Percentiles rank a stretch among this genome's conserved stretches.
These are phyloP conservation scores for Heliocidaris erythrogramma DNA, from an alignment of 35 echinoderm and acorn worm genomes.

Conservation along the genomic window DNA sequence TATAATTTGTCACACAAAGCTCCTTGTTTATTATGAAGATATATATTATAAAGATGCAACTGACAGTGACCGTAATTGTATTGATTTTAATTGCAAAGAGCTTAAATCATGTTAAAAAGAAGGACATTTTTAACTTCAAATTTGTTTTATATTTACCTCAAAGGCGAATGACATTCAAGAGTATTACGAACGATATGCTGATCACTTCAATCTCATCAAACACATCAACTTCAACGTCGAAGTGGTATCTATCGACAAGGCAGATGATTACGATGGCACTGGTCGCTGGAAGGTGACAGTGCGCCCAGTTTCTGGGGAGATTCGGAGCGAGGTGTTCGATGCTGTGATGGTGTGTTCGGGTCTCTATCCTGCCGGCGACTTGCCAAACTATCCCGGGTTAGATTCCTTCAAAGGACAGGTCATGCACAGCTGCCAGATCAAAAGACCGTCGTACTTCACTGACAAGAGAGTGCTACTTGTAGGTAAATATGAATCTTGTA, in stretches of 20 bases:
- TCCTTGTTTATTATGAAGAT: too few species aligned
- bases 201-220: conserved; percentile 48
- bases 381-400: conserved; percentile 46
- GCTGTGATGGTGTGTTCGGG: conserved; percentile 61
- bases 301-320: background rate
- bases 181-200: conserved; percentile 38
- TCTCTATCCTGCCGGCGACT: background rate
- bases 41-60: too few species aligned
- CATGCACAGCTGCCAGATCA: conserved; percentile 49
- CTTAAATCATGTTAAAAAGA: too few species aligned
- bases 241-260: conserved; percentile 45
- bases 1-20: too few species aligned
- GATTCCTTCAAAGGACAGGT: conserved; percentile 55
- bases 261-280: conserved; percentile 44
- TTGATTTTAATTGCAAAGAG: too few species aligned
- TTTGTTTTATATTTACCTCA: background rate
- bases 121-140: too few species aligned
- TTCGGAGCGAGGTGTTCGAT: conserved; percentile 31
- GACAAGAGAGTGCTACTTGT: conserved; percentile 62
- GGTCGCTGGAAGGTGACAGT: conserved; percentile 52
- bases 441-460: conserved; percentile 21
- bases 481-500: conserved; percentile 55
- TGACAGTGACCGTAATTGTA: too few species aligned
- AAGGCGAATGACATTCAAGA: background rate
- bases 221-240: conserved; percentile 52